Evolutionary conservation across 2,113 vertebrate species (phyloP).

Genomic region (Hippocampus guttulatus): DNA sequence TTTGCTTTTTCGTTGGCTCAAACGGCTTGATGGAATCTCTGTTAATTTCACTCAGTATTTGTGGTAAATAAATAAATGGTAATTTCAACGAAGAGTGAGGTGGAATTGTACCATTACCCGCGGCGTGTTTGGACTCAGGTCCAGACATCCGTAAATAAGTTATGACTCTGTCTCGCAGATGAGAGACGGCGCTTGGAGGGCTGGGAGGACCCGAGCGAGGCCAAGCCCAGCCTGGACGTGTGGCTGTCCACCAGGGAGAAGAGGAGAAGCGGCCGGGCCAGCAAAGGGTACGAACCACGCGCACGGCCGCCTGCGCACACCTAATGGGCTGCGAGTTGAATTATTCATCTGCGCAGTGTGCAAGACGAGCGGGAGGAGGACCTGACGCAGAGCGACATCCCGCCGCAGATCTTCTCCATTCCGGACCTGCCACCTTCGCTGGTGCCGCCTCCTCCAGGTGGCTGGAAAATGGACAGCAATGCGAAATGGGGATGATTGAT

Average conservation of each 20-base stretch:
- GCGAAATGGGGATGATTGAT: constrained; percentile 65
- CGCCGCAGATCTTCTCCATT: constrained; percentile 64
- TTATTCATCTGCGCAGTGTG: constrained; percentile 41
- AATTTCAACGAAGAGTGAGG: too few species aligned
- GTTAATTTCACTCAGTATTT: too few species aligned
- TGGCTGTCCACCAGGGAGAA: constrained; percentile 87
- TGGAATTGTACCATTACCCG: neutral
- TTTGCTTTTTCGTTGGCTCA: too few species aligned
- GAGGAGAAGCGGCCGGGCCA: constrained; percentile 61
- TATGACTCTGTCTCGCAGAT: constrained; percentile 57
- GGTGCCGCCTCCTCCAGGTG: constrained; percentile 58
- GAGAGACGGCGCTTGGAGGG: constrained; percentile 73
- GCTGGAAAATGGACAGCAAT: constrained; percentile 56
- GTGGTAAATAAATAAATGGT: neutral
- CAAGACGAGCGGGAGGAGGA: constrained; percentile 48
- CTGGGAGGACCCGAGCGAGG: constrained; percentile 25
- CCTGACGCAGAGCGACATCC: constrained; percentile 40
- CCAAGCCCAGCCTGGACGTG: constrained; percentile 72
- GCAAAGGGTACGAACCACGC: constrained; percentile 71
- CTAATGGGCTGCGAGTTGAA: neutral
- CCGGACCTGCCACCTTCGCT: constrained; percentile 72
- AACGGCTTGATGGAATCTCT: too few species aligned
- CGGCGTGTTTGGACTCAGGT: neutral
- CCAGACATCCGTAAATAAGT: constrained; percentile 1
- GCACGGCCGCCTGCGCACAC: too few species aligned